Percentiles rank a stretch among this genome's conserved stretches.
These are phyloP conservation scores for Dryocosmus kuriphilus DNA, from an alignment of 2,888 invertebrate species.

Conservation along the genomic window DNA sequence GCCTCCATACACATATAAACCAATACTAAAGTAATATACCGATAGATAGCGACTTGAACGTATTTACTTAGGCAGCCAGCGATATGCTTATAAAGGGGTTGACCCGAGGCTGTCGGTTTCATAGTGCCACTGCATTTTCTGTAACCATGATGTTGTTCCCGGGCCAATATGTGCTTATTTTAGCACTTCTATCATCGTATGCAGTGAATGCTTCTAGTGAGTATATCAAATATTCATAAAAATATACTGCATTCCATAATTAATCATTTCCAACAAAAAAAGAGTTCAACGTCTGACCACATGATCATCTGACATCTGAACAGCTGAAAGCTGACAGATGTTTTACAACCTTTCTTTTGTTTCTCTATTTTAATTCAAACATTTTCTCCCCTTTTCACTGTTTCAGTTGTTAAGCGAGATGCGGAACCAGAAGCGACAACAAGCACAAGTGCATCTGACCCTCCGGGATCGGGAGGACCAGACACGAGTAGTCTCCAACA, in stretches of 20 bases:
- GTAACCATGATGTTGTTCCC: slow-evolving; percentile 50
- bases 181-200: slow-evolving; percentile 43
- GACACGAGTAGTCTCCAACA: background rate
- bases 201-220: slow-evolving; percentile 41
- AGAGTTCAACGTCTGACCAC: too few species aligned
- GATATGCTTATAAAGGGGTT: slow-evolving; percentile 54
- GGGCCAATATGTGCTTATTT: slow-evolving; percentile 41
- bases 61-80: slow-evolving; percentile 11
- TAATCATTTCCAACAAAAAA: background rate
- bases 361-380: background rate
- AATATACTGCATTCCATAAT: background rate
- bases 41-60: background rate
- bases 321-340: too few species aligned
- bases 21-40: background rate
- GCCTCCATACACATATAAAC: background rate
- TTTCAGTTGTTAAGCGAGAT: background rate
- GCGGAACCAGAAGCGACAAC: background rate
- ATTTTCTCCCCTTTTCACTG: background rate
- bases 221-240: background rate
- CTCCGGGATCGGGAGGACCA: slow-evolving; percentile 7
- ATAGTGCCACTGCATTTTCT: slow-evolving; percentile 43
- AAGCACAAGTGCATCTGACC: background rate
- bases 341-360: too few species aligned
- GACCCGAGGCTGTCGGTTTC: slow-evolving; percentile 44
- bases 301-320: too few species aligned